Evolutionary conservation across 2,888 invertebrate species (phyloP), one percentile per base, ranked within the genome.

Genomic region (Caenorhabditis macrosperma): DNA sequence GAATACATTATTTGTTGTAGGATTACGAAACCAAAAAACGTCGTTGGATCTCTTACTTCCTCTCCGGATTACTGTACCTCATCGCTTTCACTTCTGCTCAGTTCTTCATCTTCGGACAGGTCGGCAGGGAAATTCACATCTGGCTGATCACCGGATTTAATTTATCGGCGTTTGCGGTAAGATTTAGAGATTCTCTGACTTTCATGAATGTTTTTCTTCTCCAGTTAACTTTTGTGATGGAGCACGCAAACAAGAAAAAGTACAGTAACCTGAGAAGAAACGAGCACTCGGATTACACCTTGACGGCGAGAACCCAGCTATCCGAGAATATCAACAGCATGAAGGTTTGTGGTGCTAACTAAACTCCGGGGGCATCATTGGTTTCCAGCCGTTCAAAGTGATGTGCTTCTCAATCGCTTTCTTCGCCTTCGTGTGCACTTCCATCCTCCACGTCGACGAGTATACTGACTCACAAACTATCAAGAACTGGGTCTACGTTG

Each of bases 21-120:
- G 83, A 83, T 38, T 83, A 83, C 50, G 83, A 81, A 57, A 71
- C 61, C 9, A 77, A 83, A 15, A 74, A 83, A 46, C 64, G 83
- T 1, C 72, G 78, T 6, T 77, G 77, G 60, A 74, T 83, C 10
- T 79, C 79, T 5, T 81, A 83, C 30, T n/a, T 81, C 0, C 52
- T 83, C 3, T 60, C 74, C 7, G 67, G 64, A 5, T 75, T 72
- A 33, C 60, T 76, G 6, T 81, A 83, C 52, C 38, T 81, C 9
- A 38, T 71, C n/a, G 52, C 81, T 0, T 68, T 83, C 33, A 60
- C 64, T 7, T 67, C 78, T 24, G 76, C 81, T 0, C 69, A 72
- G 17, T 59, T 77, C 15, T 83, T 81, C 77, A 83, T 83, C 15
- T 79, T 83, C 30, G 74, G 78, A n/a, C 30, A 41, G 44, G 52